A percentile compares a stretch with the other conserved stretches of the same genome.
These are phyloP conservation scores for Grammomys dolichurus DNA, from an alignment of 2,113 vertebrate species.

Conservation along the genomic window DNA sequence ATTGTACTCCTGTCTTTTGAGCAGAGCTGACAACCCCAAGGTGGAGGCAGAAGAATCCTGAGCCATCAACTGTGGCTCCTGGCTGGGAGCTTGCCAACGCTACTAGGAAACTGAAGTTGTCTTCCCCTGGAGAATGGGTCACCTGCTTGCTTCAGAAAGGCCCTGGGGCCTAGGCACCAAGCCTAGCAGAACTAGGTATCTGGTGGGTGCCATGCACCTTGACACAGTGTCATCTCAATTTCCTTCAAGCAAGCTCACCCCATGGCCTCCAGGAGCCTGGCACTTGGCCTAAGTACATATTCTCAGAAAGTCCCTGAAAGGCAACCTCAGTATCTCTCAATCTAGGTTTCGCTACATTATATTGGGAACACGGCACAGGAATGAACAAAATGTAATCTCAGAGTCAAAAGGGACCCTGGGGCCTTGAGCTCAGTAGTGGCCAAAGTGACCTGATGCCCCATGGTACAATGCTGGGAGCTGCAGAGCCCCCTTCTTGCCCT, in stretches of 20 bases:
- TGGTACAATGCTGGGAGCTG: accelerated
- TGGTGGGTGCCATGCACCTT: accelerated
- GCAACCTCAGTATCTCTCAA: not conserved
- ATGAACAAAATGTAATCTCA: not conserved
- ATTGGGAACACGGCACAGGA: not conserved
- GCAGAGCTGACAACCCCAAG: not conserved
- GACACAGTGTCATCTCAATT: not conserved
- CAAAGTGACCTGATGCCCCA: accelerated
- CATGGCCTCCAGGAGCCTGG: not conserved
- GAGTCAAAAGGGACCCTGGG: not conserved
- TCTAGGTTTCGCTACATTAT: not conserved
- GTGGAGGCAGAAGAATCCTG: not conserved
- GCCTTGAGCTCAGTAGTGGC: not conserved
- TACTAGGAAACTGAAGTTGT: not conserved
- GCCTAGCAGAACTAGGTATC: not conserved
- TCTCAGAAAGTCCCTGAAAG: not conserved
- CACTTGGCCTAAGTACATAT: too few species aligned
- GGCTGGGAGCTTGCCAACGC: not conserved
- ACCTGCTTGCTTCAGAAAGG: not conserved
- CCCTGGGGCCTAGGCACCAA: not conserved
- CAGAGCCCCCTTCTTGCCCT: not conserved
- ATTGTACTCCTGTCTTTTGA: not conserved
- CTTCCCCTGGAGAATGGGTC: not conserved
- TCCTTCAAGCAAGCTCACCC: not conserved
- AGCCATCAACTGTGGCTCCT: not conserved